A percentile compares a stretch with the other conserved stretches of the same genome.
Evolutionary conservation across 2,113 vertebrate species (phyloP).

Genomic region (Rhineura floridana): DNA sequence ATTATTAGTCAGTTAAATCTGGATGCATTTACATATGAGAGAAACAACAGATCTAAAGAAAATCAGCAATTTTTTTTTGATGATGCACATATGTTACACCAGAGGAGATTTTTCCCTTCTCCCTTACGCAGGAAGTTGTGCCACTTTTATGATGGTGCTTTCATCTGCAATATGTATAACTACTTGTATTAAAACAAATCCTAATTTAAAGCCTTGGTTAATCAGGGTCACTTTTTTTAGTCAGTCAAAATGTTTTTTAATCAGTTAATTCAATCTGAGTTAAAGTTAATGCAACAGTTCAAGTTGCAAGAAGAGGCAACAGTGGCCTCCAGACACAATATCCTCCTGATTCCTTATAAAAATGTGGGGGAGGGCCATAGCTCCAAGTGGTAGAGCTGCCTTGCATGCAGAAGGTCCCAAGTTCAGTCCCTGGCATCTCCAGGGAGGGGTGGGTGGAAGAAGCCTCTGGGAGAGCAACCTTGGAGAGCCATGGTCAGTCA

Average conservation of each 20-base stretch:
- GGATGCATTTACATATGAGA: neutral
- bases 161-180: neutral
- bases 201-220: neutral
- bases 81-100: neutral
- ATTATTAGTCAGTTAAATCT: neutral
- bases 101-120: neutral
- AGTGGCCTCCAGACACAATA: neutral
- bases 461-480: too few species aligned
- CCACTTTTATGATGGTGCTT: neutral
- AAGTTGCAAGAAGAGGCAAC: neutral
- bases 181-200: neutral
- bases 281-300: neutral
- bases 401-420: too few species aligned
- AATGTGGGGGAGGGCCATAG: too few species aligned
- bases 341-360: neutral
- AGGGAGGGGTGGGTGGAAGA: too few species aligned
- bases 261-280: neutral
- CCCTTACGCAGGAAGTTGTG: neutral
- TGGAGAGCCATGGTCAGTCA: too few species aligned
- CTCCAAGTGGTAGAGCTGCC: too few species aligned
- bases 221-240: neutral
- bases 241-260: neutral
- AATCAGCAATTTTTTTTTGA: neutral
- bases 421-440: too few species aligned
- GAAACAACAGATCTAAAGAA: neutral